A percentile compares a stretch with the other conserved stretches of the same genome.
Conservation (phyloP, 2,888 invertebrate species). For the Tanypteryx hageni region DNA sequence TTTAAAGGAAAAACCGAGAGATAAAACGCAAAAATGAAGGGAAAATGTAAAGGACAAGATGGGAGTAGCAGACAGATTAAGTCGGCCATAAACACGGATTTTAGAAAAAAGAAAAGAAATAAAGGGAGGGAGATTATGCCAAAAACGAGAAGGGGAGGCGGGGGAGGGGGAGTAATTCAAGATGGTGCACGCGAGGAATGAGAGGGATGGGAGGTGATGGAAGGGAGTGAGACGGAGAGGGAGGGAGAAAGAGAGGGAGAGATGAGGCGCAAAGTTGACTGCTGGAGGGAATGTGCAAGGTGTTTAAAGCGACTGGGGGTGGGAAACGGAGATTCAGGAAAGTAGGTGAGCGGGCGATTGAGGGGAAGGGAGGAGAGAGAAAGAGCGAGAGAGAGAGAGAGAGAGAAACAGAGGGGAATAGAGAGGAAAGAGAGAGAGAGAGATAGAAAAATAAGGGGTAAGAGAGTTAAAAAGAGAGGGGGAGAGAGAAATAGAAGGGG, state of each 20-base stretch:
- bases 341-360: neutral
- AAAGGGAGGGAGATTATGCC: too few relatives aligned
- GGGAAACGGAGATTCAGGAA: neutral
- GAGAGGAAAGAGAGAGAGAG: too few relatives aligned
- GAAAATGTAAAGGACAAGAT: neutral
- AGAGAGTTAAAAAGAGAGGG: neutral
- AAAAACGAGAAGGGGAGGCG: neutral
- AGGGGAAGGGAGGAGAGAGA: neutral
- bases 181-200: neutral
- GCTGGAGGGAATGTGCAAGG: neutral
- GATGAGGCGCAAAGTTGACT: neutral
- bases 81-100: neutral
- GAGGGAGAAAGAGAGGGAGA: neutral
- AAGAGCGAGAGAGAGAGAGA: neutral
- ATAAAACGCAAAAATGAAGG: neutral
- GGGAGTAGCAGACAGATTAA: neutral
- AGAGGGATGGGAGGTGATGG: neutral
- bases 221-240: neutral
- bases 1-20: neutral
- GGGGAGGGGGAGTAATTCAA: neutral
- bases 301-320: neutral
- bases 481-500: neutral
- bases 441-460: too few relatives aligned
- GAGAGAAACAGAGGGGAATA: too few relatives aligned
- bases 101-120: neutral